phyloP scores from a whole-genome alignment of 2,888 invertebrate species.

The Eupithecia vulgata region DNA sequence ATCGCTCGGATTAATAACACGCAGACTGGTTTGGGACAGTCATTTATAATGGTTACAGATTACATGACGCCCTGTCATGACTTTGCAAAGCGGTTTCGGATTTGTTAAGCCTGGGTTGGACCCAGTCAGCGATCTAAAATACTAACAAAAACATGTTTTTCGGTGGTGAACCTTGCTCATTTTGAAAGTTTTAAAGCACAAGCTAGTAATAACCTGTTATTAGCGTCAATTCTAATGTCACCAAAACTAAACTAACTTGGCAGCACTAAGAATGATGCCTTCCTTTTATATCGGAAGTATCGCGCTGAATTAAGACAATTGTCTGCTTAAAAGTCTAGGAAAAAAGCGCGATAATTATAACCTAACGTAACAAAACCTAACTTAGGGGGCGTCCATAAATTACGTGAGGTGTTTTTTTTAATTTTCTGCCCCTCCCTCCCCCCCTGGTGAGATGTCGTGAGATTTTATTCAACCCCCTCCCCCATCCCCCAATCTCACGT shows the following conservation, averaged over 20 bases:
- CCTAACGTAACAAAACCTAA: no score
- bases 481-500: no score
- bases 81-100: not conserved
- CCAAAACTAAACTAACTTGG: no score
- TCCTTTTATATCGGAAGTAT: no score
- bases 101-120: slow-evolving; percentile 1
- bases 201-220: not conserved
- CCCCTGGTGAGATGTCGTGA: no score
- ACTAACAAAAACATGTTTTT: not conserved
- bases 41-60: slow-evolving; percentile 36
- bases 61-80: slow-evolving; percentile 13
- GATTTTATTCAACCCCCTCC: no score
- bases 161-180: not conserved
- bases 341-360: not conserved
- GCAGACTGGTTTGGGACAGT: slow-evolving; percentile 29
- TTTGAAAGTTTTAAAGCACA: not conserved
- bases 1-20: slow-evolving; percentile 19
- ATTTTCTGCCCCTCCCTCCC: no score
- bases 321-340: not conserved
- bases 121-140: not conserved
- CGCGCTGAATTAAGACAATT: no score
- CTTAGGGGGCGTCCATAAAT: no score
- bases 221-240: no score
- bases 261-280: no score
- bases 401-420: no score